A percentile compares a stretch with the other conserved stretches of the same genome.
Conservation (phyloP, 2,888 invertebrate genomes). For the Omphaloscelis lunosa region DNA sequence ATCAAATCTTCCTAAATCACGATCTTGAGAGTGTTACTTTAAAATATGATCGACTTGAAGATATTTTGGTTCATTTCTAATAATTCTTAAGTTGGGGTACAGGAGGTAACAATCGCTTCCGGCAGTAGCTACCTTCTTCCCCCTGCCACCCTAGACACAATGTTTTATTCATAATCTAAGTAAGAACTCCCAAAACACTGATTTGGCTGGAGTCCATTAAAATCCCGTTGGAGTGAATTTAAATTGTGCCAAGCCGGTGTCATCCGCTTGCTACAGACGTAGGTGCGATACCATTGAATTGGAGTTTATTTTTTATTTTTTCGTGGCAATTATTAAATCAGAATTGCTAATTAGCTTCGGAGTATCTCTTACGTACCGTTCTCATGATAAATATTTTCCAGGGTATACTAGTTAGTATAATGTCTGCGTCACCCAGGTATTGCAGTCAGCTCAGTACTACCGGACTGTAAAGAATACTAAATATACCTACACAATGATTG, state of each 20-base stretch:
- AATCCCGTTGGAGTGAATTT: slow-evolving; percentile 79
- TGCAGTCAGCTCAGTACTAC: background rate
- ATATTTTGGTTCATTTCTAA: slow-evolving; percentile 70
- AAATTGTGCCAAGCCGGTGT: slow-evolving; percentile 73
- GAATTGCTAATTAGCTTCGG: slow-evolving; percentile 63
- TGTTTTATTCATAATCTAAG: slow-evolving; percentile 87
- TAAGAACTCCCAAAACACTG: slow-evolving; percentile 83
- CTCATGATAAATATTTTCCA: slow-evolving; percentile 22
- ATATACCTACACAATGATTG: background rate
- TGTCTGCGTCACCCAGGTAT: slow-evolving; percentile 8
- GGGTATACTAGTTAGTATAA: slow-evolving; percentile 27
- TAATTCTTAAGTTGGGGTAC: slow-evolving; percentile 70
- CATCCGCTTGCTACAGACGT: slow-evolving; percentile 54
- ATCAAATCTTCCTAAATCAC: slow-evolving; percentile 41
- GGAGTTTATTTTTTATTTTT: slow-evolving; percentile 41
- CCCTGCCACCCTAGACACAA: slow-evolving; percentile 66
- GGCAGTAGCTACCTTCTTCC: slow-evolving; percentile 45
- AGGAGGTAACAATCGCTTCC: slow-evolving; percentile 50
- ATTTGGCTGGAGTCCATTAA: slow-evolving; percentile 83
- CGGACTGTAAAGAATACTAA: slow-evolving; percentile 8
- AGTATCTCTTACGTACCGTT: slow-evolving; percentile 33
- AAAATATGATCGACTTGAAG: slow-evolving; percentile 53
- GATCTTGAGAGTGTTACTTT: slow-evolving; percentile 51
- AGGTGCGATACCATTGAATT: slow-evolving; percentile 53
- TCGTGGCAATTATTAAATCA: slow-evolving; percentile 52